These are phyloP conservation scores for Rallus crepitans DNA, from an alignment of 2,797 vertebrate genomes.

Conservation along the genomic window DNA sequence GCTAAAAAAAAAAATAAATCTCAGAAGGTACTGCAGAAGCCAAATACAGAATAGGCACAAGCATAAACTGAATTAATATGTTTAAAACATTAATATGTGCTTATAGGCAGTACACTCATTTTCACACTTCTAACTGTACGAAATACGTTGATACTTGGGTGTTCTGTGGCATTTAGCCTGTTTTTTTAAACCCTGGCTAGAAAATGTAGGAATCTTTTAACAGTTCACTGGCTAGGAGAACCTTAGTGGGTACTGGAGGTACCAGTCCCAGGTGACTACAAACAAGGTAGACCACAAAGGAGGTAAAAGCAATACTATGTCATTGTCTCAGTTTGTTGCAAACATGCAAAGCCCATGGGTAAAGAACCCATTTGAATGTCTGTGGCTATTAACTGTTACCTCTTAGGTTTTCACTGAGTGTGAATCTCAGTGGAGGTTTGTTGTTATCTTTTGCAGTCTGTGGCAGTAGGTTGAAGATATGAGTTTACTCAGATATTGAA, in stretches of 20 bases:
- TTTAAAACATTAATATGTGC: background rate
- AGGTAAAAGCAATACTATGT: background rate
- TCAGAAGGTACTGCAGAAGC: background rate
- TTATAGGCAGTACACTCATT: background rate
- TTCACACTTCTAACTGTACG: background rate
- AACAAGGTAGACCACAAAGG: background rate
- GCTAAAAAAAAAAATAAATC: background rate
- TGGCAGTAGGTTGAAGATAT: background rate
- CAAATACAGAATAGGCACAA: background rate
- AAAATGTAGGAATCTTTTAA: background rate
- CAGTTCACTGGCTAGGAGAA: background rate
- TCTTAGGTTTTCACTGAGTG: conserved; percentile 40
- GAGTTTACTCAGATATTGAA: background rate
- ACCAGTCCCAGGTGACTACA: background rate
- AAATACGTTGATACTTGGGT: background rate
- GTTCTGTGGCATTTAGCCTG: accelerated
- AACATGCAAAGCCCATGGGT: background rate
- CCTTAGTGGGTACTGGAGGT: background rate
- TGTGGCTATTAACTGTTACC: conserved; percentile 28
- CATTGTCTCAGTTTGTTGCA: background rate
- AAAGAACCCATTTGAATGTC: background rate
- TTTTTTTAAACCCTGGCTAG: background rate
- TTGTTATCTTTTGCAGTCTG: background rate
- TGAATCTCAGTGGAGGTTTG: background rate
- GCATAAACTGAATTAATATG: background rate